Conservation (phyloP, 2,797 vertebrate species). For the Cyclura pinguis region DNA sequence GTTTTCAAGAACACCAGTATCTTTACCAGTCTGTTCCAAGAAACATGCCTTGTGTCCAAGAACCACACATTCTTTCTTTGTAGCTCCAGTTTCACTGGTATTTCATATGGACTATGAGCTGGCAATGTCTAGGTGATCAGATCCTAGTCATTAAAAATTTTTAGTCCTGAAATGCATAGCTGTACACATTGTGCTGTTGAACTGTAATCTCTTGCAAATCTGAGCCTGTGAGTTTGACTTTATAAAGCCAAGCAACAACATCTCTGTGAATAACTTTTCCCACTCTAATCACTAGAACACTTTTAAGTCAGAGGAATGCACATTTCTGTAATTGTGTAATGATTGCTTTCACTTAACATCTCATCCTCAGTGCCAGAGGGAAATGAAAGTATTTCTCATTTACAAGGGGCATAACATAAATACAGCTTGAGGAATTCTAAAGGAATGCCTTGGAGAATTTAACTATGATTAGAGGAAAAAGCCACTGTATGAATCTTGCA, state of each 20-base stretch:
- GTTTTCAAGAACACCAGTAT: background rate
- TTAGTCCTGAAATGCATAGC: background rate
- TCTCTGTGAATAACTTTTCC: conserved; percentile 14
- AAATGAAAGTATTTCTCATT: conserved; percentile 63
- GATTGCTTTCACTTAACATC: conserved; percentile 62
- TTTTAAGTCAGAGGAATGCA: conserved; percentile 46
- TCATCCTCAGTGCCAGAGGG: conserved; percentile 46
- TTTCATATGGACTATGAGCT: background rate
- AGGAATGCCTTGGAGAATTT: conserved; percentile 60
- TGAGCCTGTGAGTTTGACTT: conserved; percentile 10
- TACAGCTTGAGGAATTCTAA: conserved; percentile 44
- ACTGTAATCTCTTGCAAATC: conserved; percentile 12
- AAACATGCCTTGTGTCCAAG: background rate
- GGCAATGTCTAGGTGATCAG: background rate
- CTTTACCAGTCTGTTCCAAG: too few relatives aligned
- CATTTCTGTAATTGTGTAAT: conserved; percentile 56
- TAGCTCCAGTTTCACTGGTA: background rate
- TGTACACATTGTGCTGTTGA: background rate
- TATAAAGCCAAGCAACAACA: background rate
- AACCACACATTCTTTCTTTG: background rate
- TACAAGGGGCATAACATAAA: conserved; percentile 54
- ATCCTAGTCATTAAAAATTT: background rate
- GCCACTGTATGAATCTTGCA: conserved; percentile 68
- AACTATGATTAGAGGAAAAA: conserved; percentile 56
- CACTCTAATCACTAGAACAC: conserved; percentile 34